Percentiles rank a stretch among this genome's conserved stretches.
These are phyloP conservation scores for Dermochelys coriacea DNA, from an alignment of 2,797 vertebrate genomes.

Conservation along the genomic window DNA sequence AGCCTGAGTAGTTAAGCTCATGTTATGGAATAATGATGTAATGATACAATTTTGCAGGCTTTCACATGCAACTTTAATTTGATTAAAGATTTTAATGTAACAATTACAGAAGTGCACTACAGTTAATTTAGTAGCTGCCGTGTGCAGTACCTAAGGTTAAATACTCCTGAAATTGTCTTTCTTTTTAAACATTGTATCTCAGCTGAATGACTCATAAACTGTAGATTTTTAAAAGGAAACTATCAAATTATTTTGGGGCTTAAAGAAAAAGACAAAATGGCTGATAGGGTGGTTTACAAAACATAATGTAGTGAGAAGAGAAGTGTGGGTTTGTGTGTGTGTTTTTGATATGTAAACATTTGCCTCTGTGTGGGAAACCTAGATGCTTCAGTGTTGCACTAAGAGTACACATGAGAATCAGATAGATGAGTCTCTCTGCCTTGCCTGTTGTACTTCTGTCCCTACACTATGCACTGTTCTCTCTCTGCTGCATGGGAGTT, in stretches of 20 bases:
- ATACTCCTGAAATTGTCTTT: not conserved
- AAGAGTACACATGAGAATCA: accelerated
- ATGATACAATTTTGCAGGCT: accelerated
- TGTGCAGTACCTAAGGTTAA: not conserved
- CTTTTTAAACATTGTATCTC: not conserved
- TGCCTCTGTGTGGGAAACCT: not conserved
- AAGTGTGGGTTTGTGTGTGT: not conserved
- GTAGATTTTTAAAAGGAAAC: not conserved
- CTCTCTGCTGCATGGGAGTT: not conserved
- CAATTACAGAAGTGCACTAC: not conserved
- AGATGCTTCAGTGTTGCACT: accelerated
- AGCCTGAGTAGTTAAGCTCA: not conserved
- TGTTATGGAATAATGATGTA: accelerated
- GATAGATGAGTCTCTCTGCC: accelerated
- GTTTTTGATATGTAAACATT: not conserved
- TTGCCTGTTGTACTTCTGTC: not conserved
- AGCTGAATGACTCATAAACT: not conserved
- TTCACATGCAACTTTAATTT: not conserved
- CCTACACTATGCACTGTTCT: not conserved
- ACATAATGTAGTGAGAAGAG: not conserved
- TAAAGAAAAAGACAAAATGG: not conserved
- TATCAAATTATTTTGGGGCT: accelerated
- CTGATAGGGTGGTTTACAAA: not conserved
- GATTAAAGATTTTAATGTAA: not conserved
- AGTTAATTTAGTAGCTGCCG: not conserved